A percentile compares a stretch with the other conserved stretches of the same genome.
Conservation (phyloP, 2,888 invertebrate genomes). For the Ectobius pallidus region DNA sequence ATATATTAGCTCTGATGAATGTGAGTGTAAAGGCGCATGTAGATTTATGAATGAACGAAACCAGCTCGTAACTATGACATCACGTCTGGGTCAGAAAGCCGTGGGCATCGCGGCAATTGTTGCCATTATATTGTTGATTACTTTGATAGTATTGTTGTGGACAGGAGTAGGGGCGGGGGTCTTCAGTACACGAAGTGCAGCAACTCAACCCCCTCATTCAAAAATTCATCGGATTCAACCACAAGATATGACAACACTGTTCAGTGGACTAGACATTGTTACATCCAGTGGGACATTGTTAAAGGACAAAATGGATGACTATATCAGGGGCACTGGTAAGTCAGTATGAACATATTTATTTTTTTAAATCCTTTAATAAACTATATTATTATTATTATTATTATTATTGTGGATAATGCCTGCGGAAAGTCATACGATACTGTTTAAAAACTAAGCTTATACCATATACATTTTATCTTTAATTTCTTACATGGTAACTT, state of each 20-base stretch:
- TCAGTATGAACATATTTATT: neutral
- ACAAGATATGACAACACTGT: neutral
- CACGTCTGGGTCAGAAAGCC: slow-evolving; percentile 37
- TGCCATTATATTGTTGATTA: slow-evolving; percentile 35
- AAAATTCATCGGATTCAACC: neutral
- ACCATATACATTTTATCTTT: no score
- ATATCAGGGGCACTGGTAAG: slow-evolving; percentile 17
- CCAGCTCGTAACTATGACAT: slow-evolving; percentile 29
- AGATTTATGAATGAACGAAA: neutral
- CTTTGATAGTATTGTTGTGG: slow-evolving; percentile 40
- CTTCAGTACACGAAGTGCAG: slow-evolving; percentile 14
- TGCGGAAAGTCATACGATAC: no score
- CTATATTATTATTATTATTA: no score
- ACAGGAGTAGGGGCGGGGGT: slow-evolving; percentile 41
- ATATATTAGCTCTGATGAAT: neutral
- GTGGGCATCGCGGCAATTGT: slow-evolving; percentile 36
- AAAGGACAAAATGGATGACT: slow-evolving; percentile 40
- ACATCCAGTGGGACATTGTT: neutral
- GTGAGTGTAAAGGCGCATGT: neutral
- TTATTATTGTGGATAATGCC: no score
- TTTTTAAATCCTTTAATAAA: no score
- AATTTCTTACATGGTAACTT: no score
- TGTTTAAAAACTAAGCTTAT: no score
- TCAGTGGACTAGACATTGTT: neutral
- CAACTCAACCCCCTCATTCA: neutral